Percentiles rank a stretch among this genome's conserved stretches.
phyloP scores from a whole-genome alignment of 2,113 vertebrate species.

The Addax nasomaculatus region DNA sequence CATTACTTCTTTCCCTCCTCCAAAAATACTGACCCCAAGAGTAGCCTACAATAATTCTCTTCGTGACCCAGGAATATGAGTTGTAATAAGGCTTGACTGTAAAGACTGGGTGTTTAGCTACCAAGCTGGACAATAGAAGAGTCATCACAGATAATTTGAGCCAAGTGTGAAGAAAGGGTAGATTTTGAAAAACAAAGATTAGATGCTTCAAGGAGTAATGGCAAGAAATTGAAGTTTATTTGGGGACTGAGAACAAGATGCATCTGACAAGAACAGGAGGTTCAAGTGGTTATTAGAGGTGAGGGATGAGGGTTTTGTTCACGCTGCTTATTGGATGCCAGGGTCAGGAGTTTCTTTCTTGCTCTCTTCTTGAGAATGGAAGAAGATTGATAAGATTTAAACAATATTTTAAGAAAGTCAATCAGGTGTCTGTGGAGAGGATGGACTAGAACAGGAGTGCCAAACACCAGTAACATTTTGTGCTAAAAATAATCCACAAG shows the following conservation, averaged over 20 bases:
- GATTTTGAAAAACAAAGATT: neutral
- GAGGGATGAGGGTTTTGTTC: neutral
- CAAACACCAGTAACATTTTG: neutral
- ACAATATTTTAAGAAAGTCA: neutral
- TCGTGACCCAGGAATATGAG: neutral
- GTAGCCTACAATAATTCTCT: neutral
- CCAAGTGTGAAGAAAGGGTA: neutral
- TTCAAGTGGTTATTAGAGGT: neutral
- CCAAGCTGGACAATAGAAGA: neutral
- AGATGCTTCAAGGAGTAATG: neutral
- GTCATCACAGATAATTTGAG: neutral
- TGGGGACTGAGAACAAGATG: neutral
- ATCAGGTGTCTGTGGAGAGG: neutral
- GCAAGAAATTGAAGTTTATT: neutral
- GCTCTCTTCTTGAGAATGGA: neutral
- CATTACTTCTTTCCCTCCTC: too few species aligned
- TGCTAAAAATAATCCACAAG: neutral
- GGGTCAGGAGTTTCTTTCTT: too few species aligned
- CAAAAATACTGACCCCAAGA: neutral
- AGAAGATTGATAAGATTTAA: neutral
- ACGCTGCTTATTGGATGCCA: neutral
- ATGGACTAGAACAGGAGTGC: neutral
- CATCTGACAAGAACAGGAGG: neutral
- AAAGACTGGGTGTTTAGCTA: neutral
- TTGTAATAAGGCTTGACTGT: neutral